phyloP scores from a whole-genome alignment of 2,113 vertebrate species.

The Anolis carolinensis region DNA sequence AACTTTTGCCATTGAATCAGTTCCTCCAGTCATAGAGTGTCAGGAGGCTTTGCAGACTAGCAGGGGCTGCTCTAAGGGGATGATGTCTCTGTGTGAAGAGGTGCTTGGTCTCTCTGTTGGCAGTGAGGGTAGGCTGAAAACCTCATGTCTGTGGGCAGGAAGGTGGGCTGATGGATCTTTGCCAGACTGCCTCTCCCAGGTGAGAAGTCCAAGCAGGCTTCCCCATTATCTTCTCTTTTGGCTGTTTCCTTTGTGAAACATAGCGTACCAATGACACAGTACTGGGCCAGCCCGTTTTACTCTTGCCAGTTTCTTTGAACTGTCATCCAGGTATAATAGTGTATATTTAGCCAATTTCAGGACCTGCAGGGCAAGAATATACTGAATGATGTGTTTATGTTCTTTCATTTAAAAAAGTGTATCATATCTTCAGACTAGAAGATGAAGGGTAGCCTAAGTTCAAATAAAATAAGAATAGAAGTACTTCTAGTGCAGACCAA shows the following conservation, averaged over 20 bases:
- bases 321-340: no score
- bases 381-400: background rate
- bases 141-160: no score
- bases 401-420: background rate
- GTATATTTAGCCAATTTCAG: no score
- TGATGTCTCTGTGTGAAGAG: background rate
- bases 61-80: no score
- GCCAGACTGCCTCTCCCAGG: no score
- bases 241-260: background rate
- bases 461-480: no score
- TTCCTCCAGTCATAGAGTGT: no score
- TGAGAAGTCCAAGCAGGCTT: no score
- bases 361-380: no score
- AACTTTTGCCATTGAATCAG: fast-evolving
- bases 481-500: background rate
- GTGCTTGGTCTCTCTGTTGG: background rate
- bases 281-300: background rate
- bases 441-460: no score
- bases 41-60: background rate
- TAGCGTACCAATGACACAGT: background rate
- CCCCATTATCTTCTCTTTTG: no score
- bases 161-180: background rate
- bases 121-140: background rate
- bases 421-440: no score
- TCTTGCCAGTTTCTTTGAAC: background rate